A percentile compares a stretch with the other conserved stretches of the same genome.
These are phyloP conservation scores for Nephrocerus scutellatus DNA, from an alignment of 2,888 invertebrate genomes.

Conservation along the genomic window DNA sequence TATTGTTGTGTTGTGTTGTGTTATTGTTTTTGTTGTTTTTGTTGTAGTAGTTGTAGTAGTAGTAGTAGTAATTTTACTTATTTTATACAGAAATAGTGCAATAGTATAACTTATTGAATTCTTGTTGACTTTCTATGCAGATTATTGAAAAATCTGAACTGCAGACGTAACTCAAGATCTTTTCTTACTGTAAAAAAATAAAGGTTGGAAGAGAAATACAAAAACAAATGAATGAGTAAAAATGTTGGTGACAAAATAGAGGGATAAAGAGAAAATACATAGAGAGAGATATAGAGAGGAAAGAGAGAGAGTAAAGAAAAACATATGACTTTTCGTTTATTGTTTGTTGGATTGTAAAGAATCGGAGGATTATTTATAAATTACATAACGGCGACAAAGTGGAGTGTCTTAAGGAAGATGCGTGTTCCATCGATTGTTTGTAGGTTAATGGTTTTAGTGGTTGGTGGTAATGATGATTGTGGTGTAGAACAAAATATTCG, in stretches of 20 bases:
- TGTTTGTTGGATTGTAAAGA: no score
- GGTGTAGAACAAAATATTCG: no score
- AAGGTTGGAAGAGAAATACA: conserved; percentile 21
- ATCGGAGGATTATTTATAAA: no score
- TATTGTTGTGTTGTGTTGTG: conserved; percentile 21
- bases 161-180: conserved; percentile 91
- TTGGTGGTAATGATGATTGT: no score
- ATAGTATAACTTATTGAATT: conserved; percentile 61
- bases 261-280: neutral
- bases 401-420: no score
- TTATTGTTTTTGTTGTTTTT: conserved; percentile 17
- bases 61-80: conserved; percentile 10
- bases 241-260: conserved; percentile 10
- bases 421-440: no score
- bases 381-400: no score
- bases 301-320: no score
- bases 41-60: conserved; percentile 7
- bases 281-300: no score
- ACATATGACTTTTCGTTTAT: no score
- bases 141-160: conserved; percentile 93
- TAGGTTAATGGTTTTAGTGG: no score
- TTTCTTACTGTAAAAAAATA: conserved; percentile 71
- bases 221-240: conserved; percentile 29
- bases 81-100: conserved; percentile 25
- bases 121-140: conserved; percentile 81